phyloP scores from a whole-genome alignment of 1,140 invertebrate species.

The Bombus impatiens region DNA sequence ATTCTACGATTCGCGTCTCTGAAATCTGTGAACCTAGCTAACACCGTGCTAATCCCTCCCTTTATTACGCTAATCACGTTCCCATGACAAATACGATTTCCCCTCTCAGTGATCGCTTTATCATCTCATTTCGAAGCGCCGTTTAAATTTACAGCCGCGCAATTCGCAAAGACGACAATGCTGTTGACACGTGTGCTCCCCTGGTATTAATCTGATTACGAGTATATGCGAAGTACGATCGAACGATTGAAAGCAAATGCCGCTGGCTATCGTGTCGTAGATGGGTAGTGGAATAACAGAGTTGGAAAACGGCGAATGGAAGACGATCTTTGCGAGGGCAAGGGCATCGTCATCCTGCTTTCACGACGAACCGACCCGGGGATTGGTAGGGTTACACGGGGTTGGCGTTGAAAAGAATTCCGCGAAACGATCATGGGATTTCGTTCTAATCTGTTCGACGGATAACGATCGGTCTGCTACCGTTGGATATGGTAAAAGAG shows the following conservation, averaged over 20 bases:
- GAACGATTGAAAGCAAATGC: background rate
- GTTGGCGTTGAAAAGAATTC: constrained; percentile 38
- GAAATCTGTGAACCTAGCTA: background rate
- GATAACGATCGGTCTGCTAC: constrained; percentile 61
- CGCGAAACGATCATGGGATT: constrained; percentile 49
- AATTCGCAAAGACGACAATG: constrained; percentile 8
- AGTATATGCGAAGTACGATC: background rate
- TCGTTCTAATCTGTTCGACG: constrained; percentile 59
- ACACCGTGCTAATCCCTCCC: background rate
- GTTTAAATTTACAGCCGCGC: background rate
- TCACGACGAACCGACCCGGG: background rate
- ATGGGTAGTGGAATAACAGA: background rate
- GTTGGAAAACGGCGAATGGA: background rate
- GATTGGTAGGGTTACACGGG: background rate
- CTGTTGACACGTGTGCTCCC: background rate
- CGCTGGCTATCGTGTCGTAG: background rate
- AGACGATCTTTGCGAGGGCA: background rate
- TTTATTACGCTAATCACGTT: background rate
- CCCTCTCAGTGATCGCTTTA: background rate
- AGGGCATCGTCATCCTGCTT: no score
- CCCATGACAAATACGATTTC: background rate
- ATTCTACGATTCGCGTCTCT: background rate
- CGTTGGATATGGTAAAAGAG: constrained; percentile 47
- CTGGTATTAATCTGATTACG: background rate
- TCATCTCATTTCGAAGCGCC: background rate